Evolutionary conservation across 2,888 invertebrate species (phyloP).

Genomic region (Agonopterix alstromeriana): DNA sequence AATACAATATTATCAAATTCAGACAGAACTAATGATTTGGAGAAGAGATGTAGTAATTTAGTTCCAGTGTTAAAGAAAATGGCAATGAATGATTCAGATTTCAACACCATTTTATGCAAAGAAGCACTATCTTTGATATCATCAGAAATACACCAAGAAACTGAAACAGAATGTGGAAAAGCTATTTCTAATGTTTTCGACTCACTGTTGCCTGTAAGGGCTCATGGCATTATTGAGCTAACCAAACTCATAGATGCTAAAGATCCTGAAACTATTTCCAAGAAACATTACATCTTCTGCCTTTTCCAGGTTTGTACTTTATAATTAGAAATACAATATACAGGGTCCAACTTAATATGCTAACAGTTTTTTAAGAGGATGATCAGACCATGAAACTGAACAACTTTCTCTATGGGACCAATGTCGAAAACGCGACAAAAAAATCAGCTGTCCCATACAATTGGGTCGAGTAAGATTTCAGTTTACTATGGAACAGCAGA

Average conservation of each 20-base stretch:
- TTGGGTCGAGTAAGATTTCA: no score
- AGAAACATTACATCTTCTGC: conserved; percentile 81
- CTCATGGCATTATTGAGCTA: conserved; percentile 86
- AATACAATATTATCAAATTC: conserved; percentile 54
- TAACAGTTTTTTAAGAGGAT: no score
- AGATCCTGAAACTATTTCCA: conserved; percentile 79
- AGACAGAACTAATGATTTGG: conserved; percentile 22
- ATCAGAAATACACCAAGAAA: conserved; percentile 23
- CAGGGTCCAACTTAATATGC: no score
- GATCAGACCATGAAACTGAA: no score
- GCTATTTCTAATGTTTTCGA: conserved; percentile 83
- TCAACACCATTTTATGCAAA: conserved; percentile 46
- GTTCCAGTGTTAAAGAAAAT: conserved; percentile 40
- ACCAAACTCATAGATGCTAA: conserved; percentile 82
- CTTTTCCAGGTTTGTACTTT: conserved; percentile 79
- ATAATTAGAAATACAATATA: not conserved
- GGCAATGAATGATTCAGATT: conserved; percentile 25
- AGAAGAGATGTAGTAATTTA: conserved; percentile 37
- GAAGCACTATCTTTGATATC: conserved; percentile 47
- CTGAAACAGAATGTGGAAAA: conserved; percentile 68
- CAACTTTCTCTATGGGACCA: no score
- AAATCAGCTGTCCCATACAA: no score
- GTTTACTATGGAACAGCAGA: no score
- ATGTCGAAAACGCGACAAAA: no score
- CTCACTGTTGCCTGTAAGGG: conserved; percentile 85